A percentile compares a stretch with the other conserved stretches of the same genome.
phyloP scores from a whole-genome alignment of 2,113 vertebrate genomes.

The Cygnus buccinator region DNA sequence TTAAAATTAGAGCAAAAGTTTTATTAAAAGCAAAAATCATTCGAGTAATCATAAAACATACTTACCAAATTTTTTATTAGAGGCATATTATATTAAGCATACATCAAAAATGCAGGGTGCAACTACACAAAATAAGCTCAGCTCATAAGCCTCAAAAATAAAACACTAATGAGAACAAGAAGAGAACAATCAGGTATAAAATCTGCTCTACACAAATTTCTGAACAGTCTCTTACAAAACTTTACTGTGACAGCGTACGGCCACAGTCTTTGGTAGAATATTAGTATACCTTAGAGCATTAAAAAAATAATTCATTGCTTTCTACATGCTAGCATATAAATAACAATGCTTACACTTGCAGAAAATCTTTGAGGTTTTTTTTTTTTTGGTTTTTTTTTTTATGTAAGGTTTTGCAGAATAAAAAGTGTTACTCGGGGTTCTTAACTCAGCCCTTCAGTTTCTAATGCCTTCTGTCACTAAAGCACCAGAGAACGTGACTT shows the following conservation, averaged over 20 bases:
- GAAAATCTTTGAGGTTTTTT: not conserved
- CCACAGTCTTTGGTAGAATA: not conserved
- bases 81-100: not conserved
- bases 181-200: not conserved
- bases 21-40: not conserved
- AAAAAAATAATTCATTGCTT: not conserved
- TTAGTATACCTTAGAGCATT: not conserved
- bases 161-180: not conserved
- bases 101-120: not conserved
- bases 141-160: not conserved
- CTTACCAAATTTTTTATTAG: not conserved
- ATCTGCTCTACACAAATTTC: not conserved
- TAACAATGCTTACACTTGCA: not conserved
- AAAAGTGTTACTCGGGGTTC: not conserved
- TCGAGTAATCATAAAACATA: not conserved
- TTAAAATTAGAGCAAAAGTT: not conserved
- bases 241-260: not conserved
- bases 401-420: not conserved
- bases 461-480: not conserved
- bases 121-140: not conserved
- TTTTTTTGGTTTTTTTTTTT: not conserved
- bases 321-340: not conserved
- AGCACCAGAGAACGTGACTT: not conserved
- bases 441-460: not conserved
- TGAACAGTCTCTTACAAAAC: not conserved